A percentile compares a stretch with the other conserved stretches of the same genome.
These are phyloP conservation scores for Bacillus rossius DNA, from an alignment of 1,140 invertebrate species.

Conservation along the genomic window DNA sequence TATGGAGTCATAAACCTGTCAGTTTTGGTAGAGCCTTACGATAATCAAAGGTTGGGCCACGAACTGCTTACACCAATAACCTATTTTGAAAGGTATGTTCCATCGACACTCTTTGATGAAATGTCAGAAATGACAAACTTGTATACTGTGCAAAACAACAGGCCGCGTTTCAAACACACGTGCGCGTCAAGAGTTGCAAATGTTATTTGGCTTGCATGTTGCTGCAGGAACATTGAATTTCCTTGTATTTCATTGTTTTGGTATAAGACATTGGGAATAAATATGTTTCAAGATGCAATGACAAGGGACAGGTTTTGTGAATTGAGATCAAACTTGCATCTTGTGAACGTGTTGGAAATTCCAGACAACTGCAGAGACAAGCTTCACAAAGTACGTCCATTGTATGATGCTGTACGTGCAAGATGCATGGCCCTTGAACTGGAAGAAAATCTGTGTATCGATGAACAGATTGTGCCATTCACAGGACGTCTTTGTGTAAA, in stretches of 20 bases:
- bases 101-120: too few relatives aligned
- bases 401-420: constrained; percentile 13
- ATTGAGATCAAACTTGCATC: constrained; percentile 1
- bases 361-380: neutral
- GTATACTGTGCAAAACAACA: too few relatives aligned
- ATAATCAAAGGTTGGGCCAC: too few relatives aligned
- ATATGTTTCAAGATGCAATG: constrained; percentile 6
- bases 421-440: constrained; percentile 1
- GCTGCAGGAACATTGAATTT: constrained; percentile 8
- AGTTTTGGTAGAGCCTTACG: too few relatives aligned
- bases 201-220: neutral
- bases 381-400: constrained; percentile 4
- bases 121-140: too few relatives aligned
- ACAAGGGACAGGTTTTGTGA: constrained; percentile 10
- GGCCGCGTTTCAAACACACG: too few relatives aligned
- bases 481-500: constrained; percentile 23
- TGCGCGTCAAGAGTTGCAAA: too few relatives aligned
- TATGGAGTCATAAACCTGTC: too few relatives aligned
- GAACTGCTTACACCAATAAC: too few relatives aligned
- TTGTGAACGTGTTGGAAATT: neutral
- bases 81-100: too few relatives aligned
- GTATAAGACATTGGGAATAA: constrained; percentile 2
- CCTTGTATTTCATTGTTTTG: constrained; percentile 8
- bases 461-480: constrained; percentile 33
- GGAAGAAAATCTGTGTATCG: constrained; percentile 23